These are phyloP conservation scores for Acanthis flammea DNA, from an alignment of 2,797 vertebrate species.

Conservation along the genomic window DNA sequence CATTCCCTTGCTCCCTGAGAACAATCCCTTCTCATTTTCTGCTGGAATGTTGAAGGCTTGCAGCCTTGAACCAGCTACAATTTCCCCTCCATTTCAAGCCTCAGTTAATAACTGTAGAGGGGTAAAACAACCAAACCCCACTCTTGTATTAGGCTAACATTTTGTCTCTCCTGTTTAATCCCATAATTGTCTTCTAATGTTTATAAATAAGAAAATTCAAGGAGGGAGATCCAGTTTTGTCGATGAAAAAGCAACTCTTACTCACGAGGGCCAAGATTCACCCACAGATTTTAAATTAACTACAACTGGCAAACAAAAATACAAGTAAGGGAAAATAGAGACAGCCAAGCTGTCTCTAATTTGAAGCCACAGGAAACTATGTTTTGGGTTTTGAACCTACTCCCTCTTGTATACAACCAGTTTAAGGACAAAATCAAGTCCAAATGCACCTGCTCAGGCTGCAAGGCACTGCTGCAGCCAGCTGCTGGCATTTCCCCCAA, in stretches of 20 bases:
- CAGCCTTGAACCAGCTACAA: not conserved
- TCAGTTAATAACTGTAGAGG: not conserved
- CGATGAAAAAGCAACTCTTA: not conserved
- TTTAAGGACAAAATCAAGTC: not conserved
- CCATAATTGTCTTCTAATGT: rapidly evolving
- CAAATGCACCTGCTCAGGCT: not conserved
- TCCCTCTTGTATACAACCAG: not conserved
- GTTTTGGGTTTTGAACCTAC: not conserved
- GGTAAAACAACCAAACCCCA: not conserved
- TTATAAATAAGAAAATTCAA: not conserved
- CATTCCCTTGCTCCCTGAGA: not conserved
- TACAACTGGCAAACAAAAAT: not conserved
- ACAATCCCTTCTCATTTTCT: not conserved
- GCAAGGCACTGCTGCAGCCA: not conserved
- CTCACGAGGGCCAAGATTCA: not conserved
- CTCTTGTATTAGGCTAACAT: not conserved
- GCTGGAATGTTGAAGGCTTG: not conserved
- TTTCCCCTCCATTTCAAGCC: not conserved
- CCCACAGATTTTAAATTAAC: not conserved
- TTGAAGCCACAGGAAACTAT: not conserved
- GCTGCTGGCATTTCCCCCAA: not conserved
- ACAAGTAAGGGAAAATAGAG: not conserved
- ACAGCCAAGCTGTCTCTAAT: not conserved
- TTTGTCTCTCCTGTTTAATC: not conserved
- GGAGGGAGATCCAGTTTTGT: not conserved